phyloP scores from a whole-genome alignment of 1,140 invertebrate genomes.

The Triops longicaudatus region DNA sequence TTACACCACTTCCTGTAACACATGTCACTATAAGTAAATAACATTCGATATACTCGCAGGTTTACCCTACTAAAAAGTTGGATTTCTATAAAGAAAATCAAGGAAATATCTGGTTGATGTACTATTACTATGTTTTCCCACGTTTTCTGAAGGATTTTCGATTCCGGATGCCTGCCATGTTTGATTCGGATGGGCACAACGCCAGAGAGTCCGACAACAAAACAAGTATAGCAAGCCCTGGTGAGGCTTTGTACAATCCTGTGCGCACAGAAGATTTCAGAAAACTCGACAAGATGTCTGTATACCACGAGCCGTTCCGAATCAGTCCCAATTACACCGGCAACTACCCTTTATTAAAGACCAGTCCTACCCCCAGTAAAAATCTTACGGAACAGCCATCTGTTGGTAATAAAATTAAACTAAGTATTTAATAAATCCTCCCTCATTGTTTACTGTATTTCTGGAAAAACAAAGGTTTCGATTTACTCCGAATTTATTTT shows the following conservation, averaged over 20 bases:
- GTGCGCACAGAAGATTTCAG: constrained; percentile 18
- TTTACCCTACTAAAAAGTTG: no score
- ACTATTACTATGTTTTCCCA: no score
- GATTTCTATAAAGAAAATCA: no score
- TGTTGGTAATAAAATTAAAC: background rate
- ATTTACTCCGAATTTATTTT: no score
- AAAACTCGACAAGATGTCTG: constrained; percentile 17
- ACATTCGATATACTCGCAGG: no score
- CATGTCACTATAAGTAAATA: no score
- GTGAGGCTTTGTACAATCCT: constrained; percentile 21
- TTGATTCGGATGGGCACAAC: background rate
- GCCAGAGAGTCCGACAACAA: background rate
- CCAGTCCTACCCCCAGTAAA: background rate
- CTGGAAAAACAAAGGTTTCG: no score
- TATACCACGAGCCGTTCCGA: constrained; percentile 21
- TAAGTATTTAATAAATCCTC: no score
- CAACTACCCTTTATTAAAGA: background rate
- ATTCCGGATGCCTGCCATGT: background rate
- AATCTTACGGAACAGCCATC: background rate
- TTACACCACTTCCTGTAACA: no score
- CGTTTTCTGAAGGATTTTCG: no score
- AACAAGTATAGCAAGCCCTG: background rate
- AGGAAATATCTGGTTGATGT: no score
- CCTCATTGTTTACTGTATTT: no score
- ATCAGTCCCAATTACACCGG: background rate